A percentile compares a stretch with the other conserved stretches of the same genome.
Evolutionary conservation across 2,797 vertebrate genomes (phyloP).

Genomic region (Melanotaenia trifasciata): DNA sequence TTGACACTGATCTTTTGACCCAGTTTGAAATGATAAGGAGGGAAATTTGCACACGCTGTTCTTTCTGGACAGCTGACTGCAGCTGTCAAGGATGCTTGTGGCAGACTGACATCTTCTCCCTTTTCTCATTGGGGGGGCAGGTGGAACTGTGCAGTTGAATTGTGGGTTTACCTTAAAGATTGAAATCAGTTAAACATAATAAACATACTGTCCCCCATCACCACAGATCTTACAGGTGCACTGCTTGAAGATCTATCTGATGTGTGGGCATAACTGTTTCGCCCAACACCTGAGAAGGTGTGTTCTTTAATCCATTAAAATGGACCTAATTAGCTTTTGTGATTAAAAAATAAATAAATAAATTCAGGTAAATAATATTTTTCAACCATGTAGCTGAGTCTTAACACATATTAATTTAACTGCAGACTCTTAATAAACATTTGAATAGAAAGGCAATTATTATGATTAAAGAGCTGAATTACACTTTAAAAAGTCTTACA

Average conservation of each 20-base stretch:
- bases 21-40: slow-evolving; percentile 81
- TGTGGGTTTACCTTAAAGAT: slow-evolving; percentile 86
- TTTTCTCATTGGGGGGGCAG: slow-evolving; percentile 53
- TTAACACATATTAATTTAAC: background rate
- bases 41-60: slow-evolving; percentile 80
- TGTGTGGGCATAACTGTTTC: background rate
- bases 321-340: background rate
- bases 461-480: background rate
- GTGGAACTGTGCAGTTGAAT: slow-evolving; percentile 78
- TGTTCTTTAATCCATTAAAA: background rate
- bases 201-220: background rate
- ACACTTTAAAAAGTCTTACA: background rate
- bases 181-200: slow-evolving; percentile 10
- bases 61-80: slow-evolving; percentile 68
- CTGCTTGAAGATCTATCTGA: background rate
- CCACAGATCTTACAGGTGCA: too few relatives aligned
- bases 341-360: too few relatives aligned
- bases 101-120: slow-evolving; percentile 61
- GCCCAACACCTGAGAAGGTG: background rate
- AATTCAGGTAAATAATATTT: background rate
- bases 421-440: background rate
- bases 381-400: background rate
- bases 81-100: slow-evolving; percentile 59
- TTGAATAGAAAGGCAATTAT: too few relatives aligned
- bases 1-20: slow-evolving; percentile 33